Evolutionary conservation across 1,140 invertebrate genomes (phyloP).

Genomic region (Leguminivora glycinivorella): DNA sequence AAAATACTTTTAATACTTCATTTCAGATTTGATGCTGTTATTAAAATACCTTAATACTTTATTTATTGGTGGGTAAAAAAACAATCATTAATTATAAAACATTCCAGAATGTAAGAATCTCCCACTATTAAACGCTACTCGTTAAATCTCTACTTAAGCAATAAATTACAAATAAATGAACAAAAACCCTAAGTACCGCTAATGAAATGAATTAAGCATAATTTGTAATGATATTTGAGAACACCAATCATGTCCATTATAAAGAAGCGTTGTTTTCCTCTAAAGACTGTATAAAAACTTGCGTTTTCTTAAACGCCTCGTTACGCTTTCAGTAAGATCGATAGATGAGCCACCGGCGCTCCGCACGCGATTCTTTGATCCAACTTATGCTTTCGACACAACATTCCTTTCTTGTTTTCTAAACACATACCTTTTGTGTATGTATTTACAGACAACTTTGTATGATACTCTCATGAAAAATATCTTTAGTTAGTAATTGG

Average conservation of each 20-base stretch:
- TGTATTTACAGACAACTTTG: not conserved
- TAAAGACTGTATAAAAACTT: not conserved
- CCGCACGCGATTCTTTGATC: conserved; percentile 39
- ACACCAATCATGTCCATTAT: not conserved
- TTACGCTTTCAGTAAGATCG: conserved; percentile 67
- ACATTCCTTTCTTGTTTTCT: conserved; percentile 33
- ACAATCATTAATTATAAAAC: no score
- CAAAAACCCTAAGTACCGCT: not conserved
- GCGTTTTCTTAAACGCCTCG: conserved; percentile 33
- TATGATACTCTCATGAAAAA: not conserved
- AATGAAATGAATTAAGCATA: not conserved
- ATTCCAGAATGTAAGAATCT: no score
- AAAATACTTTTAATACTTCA: no score
- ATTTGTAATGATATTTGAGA: not conserved
- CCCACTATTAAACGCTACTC: no score
- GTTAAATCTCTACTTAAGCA: no score
- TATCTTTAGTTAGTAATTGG: no score
- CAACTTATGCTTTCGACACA: conserved; percentile 37
- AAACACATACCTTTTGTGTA: conserved; percentile 12
- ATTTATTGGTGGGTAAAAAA: no score
- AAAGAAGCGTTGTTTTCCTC: not conserved
- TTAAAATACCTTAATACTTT: no score
- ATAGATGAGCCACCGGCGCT: conserved; percentile 42
- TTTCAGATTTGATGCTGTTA: no score
- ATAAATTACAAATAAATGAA: no score